A percentile compares a stretch with the other conserved stretches of the same genome.
phyloP scores from a whole-genome alignment of 2,113 vertebrate genomes.

The Callionymus lyra region DNA sequence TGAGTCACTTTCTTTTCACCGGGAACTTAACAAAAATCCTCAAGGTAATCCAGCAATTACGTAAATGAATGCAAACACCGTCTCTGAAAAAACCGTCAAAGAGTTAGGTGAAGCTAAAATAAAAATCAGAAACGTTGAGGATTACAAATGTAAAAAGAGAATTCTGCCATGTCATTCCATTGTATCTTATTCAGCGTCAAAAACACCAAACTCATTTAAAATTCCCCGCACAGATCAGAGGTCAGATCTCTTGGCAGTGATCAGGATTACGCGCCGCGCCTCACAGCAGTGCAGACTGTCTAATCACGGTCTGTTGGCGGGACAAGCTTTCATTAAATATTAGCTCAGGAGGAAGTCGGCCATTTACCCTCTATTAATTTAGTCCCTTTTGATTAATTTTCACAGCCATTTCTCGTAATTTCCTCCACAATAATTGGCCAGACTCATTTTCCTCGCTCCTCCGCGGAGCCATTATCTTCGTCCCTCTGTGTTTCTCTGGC shows the following conservation, averaged over 20 bases:
- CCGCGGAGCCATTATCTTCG: constrained; percentile 29
- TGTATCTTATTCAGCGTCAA: no score
- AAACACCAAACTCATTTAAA: not conserved
- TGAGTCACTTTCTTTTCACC: no score
- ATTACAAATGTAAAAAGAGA: no score
- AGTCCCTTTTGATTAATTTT: constrained; percentile 50
- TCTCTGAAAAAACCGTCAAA: no score
- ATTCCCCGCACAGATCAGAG: constrained; percentile 15
- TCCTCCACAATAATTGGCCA: constrained; percentile 37
- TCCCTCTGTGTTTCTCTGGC: constrained; percentile 11
- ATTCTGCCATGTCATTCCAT: no score
- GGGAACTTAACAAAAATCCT: no score
- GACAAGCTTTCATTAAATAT: constrained; percentile 49
- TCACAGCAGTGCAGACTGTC: constrained; percentile 26
- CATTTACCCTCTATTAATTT: constrained; percentile 53
- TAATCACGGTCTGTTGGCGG: constrained; percentile 43
- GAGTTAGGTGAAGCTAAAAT: no score
- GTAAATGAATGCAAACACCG: no score
- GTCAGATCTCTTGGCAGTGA: constrained; percentile 28
- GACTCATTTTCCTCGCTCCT: constrained; percentile 36
- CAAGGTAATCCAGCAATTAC: no score
- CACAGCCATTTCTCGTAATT: constrained; percentile 31
- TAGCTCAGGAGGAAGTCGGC: constrained; percentile 30
- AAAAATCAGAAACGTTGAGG: no score
- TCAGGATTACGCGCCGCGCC: constrained; percentile 34